A percentile compares a stretch with the other conserved stretches of the same genome.
Evolutionary conservation across 2,113 vertebrate species (phyloP).

Genomic region (Salvelinus namaycush): DNA sequence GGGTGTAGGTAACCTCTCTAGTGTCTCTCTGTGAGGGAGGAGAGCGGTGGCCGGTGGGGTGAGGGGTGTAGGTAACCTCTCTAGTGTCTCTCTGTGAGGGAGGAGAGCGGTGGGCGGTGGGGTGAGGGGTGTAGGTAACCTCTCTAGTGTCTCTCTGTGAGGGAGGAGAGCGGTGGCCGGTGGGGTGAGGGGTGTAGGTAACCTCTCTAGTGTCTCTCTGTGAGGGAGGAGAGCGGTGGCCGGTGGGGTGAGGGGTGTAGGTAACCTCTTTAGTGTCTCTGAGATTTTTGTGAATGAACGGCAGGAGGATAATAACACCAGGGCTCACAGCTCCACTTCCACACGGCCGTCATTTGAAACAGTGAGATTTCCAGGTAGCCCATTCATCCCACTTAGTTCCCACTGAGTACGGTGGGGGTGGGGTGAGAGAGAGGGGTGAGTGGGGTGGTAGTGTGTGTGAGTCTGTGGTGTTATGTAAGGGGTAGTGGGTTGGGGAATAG

Average conservation of each 20-base stretch:
- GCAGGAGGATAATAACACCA: constrained; percentile 24
- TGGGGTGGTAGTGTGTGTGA: neutral
- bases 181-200: no score
- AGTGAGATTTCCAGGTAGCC: constrained; percentile 73
- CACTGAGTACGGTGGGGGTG: constrained; percentile 48
- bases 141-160: no score
- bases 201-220: no score
- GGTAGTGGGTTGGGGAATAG: neutral
- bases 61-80: constrained; percentile 44
- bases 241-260: no score
- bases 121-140: no score
- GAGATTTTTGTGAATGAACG: constrained; percentile 60
- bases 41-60: constrained; percentile 35
- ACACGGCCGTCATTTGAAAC: constrained; percentile 64
- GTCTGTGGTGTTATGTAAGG: neutral
- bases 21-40: constrained; percentile 20
- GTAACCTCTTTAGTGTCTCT: neutral
- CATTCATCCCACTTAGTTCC: constrained; percentile 66
- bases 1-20: no score
- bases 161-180: no score
- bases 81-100: constrained; percentile 12
- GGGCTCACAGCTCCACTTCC: constrained; percentile 72
- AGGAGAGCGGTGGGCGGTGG: no score
- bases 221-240: no score
- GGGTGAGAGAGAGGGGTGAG: neutral